phyloP scores from a whole-genome alignment of 2,888 invertebrate species.

The Lasioglossum villosulum region DNA sequence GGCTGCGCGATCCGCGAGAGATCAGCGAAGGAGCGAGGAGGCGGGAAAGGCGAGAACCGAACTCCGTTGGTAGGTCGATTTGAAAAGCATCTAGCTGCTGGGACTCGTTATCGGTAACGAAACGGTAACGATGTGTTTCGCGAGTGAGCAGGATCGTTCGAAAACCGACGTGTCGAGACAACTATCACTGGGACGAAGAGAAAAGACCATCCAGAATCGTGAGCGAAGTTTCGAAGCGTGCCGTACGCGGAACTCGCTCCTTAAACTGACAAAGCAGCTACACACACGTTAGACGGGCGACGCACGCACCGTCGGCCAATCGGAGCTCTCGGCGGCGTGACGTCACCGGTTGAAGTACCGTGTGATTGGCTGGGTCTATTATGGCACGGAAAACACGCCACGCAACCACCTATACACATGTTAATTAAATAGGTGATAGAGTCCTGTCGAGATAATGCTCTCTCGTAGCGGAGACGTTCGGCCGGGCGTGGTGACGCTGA shows the following conservation, averaged over 20 bases:
- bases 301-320: constrained; percentile 76
- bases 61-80: constrained; percentile 59
- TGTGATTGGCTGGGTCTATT: constrained; percentile 82
- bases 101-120: constrained; percentile 58
- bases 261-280: constrained; percentile 73
- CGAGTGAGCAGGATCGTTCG: constrained; percentile 44
- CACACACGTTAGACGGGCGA: constrained; percentile 74
- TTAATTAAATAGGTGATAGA: constrained; percentile 80
- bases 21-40: constrained; percentile 52
- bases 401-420: constrained; percentile 83
- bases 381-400: constrained; percentile 84
- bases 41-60: constrained; percentile 62
- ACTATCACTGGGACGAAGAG: constrained; percentile 26
- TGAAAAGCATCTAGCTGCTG: constrained; percentile 64
- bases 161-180: constrained; percentile 15
- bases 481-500: constrained; percentile 72
- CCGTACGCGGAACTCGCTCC: constrained; percentile 69
- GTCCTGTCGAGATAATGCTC: constrained; percentile 72
- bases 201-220: constrained; percentile 38
- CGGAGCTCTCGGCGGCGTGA: constrained; percentile 72
- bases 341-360: constrained; percentile 78
- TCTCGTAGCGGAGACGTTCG: constrained; percentile 54
- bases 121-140: constrained; percentile 23
- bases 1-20: constrained; percentile 49
- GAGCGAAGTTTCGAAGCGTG: constrained; percentile 70